phyloP scores from a whole-genome alignment of 2,888 invertebrate species.

The Macrosiphum euphorbiae region DNA sequence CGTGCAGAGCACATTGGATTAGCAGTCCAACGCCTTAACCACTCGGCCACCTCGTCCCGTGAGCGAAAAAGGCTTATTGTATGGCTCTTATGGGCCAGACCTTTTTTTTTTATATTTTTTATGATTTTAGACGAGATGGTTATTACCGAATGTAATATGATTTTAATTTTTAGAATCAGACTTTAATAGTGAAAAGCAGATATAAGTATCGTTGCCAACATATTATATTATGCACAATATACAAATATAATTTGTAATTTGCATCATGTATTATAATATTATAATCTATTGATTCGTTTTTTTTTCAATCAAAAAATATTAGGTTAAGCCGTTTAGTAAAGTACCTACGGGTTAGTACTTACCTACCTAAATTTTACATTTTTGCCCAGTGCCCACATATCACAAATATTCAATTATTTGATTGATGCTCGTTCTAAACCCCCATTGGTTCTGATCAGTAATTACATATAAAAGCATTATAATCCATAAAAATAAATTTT shows the following conservation, averaged over 20 bases:
- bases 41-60: constrained; percentile 85
- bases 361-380: too few relatives aligned
- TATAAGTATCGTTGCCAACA: background rate
- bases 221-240: background rate
- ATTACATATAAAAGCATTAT: too few relatives aligned
- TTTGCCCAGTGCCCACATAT: too few relatives aligned
- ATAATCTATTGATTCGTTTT: background rate
- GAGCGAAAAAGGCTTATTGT: background rate
- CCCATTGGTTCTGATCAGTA: too few relatives aligned
- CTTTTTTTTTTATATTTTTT: background rate
- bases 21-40: constrained; percentile 89
- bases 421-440: too few relatives aligned
- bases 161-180: background rate
- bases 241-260: too few relatives aligned
- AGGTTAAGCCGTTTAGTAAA: background rate
- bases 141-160: background rate
- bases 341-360: background rate
- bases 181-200: background rate
- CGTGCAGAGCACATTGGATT: constrained; percentile 89
- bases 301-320: background rate
- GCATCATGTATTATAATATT: background rate
- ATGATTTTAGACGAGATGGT: background rate
- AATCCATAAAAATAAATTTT: too few relatives aligned
- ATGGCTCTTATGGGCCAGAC: background rate
- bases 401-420: too few relatives aligned